A percentile compares a stretch with the other conserved stretches of the same genome.
phyloP scores from a whole-genome alignment of 2,888 invertebrate genomes.

The Tipula confusa region DNA sequence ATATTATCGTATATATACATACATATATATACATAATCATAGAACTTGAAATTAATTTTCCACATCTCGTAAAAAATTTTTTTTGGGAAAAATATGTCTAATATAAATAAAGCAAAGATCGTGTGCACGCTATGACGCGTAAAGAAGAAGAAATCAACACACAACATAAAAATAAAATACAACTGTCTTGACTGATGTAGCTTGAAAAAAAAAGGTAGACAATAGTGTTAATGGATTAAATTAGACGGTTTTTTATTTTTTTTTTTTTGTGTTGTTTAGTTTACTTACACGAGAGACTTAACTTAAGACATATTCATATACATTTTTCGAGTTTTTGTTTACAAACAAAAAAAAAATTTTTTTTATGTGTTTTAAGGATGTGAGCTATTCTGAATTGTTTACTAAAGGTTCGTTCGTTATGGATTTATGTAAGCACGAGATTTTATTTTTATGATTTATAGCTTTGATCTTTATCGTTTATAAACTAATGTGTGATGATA shows the following conservation, averaged over 20 bases:
- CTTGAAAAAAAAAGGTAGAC: constrained; percentile 5
- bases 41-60: neutral
- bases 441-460: neutral
- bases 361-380: neutral
- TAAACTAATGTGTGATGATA: neutral
- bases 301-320: neutral
- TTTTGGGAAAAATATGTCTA: neutral
- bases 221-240: constrained; percentile 20
- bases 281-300: neutral
- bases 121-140: neutral
- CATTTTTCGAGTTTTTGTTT: neutral
- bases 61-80: neutral
- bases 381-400: neutral
- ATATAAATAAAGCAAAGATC: neutral
- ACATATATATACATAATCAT: too few species aligned
- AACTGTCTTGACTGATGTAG: constrained; percentile 5
- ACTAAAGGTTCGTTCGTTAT: neutral
- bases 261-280: neutral
- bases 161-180: neutral
- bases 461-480: neutral
- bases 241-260: neutral
- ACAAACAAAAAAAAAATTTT: neutral
- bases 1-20: too few species aligned
- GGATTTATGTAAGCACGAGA: neutral
- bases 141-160: neutral